A percentile compares a stretch with the other conserved stretches of the same genome.
Evolutionary conservation across 2,888 invertebrate genomes (phyloP).

Genomic region (Drosophila lacicola): DNA sequence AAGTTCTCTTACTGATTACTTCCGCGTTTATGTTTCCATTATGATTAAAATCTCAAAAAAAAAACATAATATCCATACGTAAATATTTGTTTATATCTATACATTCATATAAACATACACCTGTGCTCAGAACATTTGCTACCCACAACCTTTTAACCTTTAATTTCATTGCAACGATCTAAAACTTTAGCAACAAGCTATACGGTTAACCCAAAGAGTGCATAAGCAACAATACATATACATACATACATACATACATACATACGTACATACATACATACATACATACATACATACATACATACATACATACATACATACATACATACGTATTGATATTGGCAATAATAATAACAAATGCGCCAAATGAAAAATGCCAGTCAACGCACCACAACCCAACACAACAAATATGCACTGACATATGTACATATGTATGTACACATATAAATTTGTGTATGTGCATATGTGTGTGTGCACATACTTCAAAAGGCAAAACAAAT

Average conservation of each 20-base stretch:
- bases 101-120: not conserved
- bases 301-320: not conserved
- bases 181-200: no score
- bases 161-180: not conserved
- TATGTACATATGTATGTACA: not conserved
- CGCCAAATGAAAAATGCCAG: constrained; percentile 35
- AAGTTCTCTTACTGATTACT: not conserved
- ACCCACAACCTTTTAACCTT: not conserved
- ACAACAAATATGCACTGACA: not conserved
- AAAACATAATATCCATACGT: not conserved
- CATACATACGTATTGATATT: constrained; percentile 10
- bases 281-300: no score
- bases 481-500: constrained; percentile 50
- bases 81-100: not conserved
- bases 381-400: constrained; percentile 28
- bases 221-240: no score
- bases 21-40: not conserved
- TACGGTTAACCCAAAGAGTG: no score
- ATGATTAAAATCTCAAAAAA: not conserved
- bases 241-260: no score
- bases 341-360: constrained; percentile 8
- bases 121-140: not conserved
- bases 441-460: not conserved
- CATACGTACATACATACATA: no score
- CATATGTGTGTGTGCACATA: not conserved